These are phyloP conservation scores for Drosophila bipectinata DNA, from an alignment of 1,140 invertebrate species.

Conservation along the genomic window DNA sequence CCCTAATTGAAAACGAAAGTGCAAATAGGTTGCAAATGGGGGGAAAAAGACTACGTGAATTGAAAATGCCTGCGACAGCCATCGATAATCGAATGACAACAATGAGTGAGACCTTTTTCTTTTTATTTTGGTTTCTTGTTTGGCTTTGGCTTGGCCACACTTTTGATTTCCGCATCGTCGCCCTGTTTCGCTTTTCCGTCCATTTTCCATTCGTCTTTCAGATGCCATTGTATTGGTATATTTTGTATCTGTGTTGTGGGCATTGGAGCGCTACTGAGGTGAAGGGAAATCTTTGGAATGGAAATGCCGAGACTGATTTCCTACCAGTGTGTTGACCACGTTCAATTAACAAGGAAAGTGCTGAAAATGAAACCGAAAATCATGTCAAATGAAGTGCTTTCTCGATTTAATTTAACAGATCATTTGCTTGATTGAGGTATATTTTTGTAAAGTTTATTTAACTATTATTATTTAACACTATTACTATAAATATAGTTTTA, in stretches of 20 bases:
- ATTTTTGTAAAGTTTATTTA: no score
- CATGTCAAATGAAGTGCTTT: slow-evolving; percentile 10
- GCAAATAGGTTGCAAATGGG: slow-evolving; percentile 52
- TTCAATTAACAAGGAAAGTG: slow-evolving; percentile 66
- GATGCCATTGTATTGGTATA: slow-evolving; percentile 14
- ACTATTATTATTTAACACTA: no score
- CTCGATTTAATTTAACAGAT: slow-evolving; percentile 16
- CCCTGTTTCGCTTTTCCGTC: slow-evolving; percentile 5
- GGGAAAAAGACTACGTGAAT: slow-evolving; percentile 18
- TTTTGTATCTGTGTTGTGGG: slow-evolving; percentile 11
- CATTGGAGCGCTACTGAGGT: slow-evolving; percentile 48
- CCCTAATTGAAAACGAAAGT: slow-evolving; percentile 80
- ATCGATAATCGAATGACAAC: slow-evolving; percentile 73
- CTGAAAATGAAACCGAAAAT: slow-evolving; percentile 59
- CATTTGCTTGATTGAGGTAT: not conserved
- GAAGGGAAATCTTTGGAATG: slow-evolving; percentile 40
- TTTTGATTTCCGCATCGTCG: slow-evolving; percentile 74
- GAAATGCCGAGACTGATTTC: slow-evolving; percentile 14
- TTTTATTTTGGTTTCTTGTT: slow-evolving; percentile 16
- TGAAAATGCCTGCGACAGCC: slow-evolving; percentile 44
- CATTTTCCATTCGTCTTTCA: slow-evolving; percentile 3
- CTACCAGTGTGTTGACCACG: slow-evolving; percentile 40
- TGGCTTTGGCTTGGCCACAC: slow-evolving; percentile 45
- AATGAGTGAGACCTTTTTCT: slow-evolving; percentile 44
- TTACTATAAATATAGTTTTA: no score